Percentiles rank a stretch among this genome's conserved stretches.
phyloP scores from a whole-genome alignment of 37 sponge, comb jelly and placozoan species.

The Aphrocallistes beatrix region DNA sequence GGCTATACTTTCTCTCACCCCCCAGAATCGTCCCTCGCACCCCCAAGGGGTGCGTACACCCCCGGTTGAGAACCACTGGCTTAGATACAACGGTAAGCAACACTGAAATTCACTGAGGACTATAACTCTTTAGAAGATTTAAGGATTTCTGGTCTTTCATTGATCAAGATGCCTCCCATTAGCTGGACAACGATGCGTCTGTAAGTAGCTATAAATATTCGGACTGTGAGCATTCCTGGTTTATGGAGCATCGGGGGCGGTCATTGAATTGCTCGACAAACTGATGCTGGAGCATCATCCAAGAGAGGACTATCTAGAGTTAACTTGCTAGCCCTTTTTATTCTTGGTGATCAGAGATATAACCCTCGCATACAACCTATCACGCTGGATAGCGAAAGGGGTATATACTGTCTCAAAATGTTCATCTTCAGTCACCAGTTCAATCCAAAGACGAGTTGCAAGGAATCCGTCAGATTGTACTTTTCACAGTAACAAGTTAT shows the following conservation, averaged over 20 bases:
- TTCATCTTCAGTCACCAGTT: conserved; percentile 3
- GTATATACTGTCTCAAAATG: conserved; percentile 15
- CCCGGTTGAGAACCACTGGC: no score
- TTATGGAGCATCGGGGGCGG: conserved; percentile 8
- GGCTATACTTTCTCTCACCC: no score
- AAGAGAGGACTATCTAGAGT: conserved; percentile 12
- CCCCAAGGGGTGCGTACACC: no score
- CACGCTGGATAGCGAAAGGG: conserved; percentile 7
- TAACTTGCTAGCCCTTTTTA: conserved; percentile 7
- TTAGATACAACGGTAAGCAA: no score
- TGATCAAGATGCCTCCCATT: conserved; percentile 7
- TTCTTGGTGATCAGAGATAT: background rate
- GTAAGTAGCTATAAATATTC: background rate
- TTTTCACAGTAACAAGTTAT: background rate
- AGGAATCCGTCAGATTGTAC: background rate
- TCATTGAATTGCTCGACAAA: background rate
- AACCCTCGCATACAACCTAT: conserved; percentile 13
- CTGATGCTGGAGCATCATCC: conserved; percentile 14
- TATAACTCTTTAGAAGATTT: conserved; percentile 15
- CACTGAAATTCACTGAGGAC: no score
- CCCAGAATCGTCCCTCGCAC: no score
- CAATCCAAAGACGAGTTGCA: background rate
- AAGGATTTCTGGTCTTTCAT: conserved; percentile 18
- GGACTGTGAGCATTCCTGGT: conserved; percentile 15
- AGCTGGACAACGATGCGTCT: background rate